Conservation (phyloP, 2,888 invertebrate species). For the Drosophila nigritarsus region DNA sequence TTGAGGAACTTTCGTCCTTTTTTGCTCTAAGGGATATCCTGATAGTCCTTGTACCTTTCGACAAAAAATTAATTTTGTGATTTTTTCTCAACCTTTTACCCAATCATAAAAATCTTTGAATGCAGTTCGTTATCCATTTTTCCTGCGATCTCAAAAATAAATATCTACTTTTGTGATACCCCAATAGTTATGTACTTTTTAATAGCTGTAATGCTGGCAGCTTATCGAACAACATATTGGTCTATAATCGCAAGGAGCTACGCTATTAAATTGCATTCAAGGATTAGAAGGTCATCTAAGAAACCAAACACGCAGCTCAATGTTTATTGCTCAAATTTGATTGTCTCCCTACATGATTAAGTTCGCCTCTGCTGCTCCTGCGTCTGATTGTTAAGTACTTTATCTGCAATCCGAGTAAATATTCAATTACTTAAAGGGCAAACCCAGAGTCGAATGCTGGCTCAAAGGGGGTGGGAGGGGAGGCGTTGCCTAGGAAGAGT, state of each 20-base stretch:
- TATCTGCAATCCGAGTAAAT: constrained; percentile 15
- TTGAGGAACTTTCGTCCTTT: neutral
- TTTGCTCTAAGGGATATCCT: neutral
- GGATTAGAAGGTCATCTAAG: neutral
- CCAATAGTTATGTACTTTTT: no score
- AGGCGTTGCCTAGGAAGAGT: neutral
- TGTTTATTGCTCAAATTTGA: neutral
- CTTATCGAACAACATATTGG: neutral
- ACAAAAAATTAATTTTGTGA: no score
- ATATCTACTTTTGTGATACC: no score
- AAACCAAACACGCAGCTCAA: neutral
- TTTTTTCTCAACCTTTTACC: no score
- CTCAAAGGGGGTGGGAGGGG: neutral
- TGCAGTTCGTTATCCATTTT: no score
- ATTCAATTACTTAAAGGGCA: constrained; percentile 47
- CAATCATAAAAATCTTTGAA: no score
- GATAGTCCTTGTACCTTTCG: no score
- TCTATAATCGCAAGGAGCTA: neutral
- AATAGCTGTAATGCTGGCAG: no score
- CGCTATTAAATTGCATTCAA: neutral
- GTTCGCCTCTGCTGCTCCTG: neutral
- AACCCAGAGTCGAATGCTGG: constrained; percentile 1
- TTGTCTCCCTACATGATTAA: neutral
- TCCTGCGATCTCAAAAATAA: no score
- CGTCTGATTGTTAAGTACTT: neutral